phyloP scores from a whole-genome alignment of 2,888 invertebrate genomes.

The Chironomus riparius region DNA sequence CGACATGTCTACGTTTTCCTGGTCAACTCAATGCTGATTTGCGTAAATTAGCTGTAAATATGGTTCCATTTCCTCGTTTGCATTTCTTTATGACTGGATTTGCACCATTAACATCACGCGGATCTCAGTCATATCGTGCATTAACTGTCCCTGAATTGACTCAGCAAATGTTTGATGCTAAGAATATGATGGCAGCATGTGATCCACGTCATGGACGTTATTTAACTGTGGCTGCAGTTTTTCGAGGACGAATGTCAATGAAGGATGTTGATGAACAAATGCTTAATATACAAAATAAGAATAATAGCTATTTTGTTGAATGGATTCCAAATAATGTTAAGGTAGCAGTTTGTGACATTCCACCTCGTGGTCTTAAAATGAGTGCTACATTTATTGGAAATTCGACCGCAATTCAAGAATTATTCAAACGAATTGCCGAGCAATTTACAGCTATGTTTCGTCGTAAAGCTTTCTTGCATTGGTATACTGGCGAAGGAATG shows the following conservation, averaged over 20 bases:
- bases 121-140: conserved; percentile 55
- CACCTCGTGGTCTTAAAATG: conserved; percentile 67
- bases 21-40: conserved; percentile 86
- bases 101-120: conserved; percentile 66
- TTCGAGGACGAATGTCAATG: conserved; percentile 65
- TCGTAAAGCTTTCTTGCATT: conserved; percentile 67
- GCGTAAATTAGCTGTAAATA: conserved; percentile 78
- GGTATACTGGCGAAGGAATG: conserved; percentile 52
- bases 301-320: conserved; percentile 53
- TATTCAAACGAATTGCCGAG: conserved; percentile 63
- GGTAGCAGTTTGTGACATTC: conserved; percentile 71
- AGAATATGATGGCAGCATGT: conserved; percentile 71
- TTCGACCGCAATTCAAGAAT: conserved; percentile 64
- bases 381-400: conserved; percentile 71
- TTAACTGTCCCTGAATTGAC: conserved; percentile 65
- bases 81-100: conserved; percentile 86
- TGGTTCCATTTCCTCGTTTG: conserved; percentile 89
- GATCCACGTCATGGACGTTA: conserved; percentile 65
- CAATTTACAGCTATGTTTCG: conserved; percentile 72
- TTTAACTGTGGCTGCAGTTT: conserved; percentile 61
- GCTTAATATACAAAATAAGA: conserved; percentile 55
- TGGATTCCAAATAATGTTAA: conserved; percentile 79
- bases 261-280: conserved; percentile 72
- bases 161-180: conserved; percentile 68
- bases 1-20: conserved; percentile 76